Conservation (phyloP, 2,888 invertebrate genomes). For the Caenorhabditis sulstoni region DNA sequence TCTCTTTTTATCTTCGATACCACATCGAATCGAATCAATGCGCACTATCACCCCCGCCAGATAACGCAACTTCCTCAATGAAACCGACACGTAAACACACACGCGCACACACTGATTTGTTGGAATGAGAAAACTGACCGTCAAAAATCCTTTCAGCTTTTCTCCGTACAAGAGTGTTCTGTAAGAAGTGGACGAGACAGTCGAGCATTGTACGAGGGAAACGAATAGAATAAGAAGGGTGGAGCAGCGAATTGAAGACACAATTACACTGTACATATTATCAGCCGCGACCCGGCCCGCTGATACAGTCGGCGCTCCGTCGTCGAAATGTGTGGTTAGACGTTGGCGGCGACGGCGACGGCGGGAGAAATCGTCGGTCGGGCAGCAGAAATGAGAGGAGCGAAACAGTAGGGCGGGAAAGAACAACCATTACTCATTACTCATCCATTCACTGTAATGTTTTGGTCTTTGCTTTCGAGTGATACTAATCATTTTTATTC, state of each 20-base stretch:
- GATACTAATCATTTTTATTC: constrained; percentile 30
- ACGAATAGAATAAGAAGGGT: neutral
- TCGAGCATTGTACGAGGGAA: neutral
- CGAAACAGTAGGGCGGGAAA: constrained; percentile 57
- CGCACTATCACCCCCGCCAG: constrained; percentile 51
- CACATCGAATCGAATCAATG: constrained; percentile 48
- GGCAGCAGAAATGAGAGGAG: constrained; percentile 50
- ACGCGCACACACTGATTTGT: neutral
- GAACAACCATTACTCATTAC: constrained; percentile 58
- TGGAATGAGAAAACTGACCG: constrained; percentile 66
- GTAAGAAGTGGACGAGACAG: constrained; percentile 40
- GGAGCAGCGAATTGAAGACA: constrained; percentile 8
- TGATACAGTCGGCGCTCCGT: constrained; percentile 55
- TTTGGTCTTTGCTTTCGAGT: constrained; percentile 23
- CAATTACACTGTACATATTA: constrained; percentile 49
- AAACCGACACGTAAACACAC: neutral
- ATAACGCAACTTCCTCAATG: constrained; percentile 33
- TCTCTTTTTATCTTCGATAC: constrained; percentile 37
- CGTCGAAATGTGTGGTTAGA: constrained; percentile 54
- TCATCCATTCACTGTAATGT: constrained; percentile 55
- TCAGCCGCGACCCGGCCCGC: constrained; percentile 56
- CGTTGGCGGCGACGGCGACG: constrained; percentile 38
- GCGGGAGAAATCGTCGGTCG: constrained; percentile 41
- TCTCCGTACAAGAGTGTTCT: constrained; percentile 68
- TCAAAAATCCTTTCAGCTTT: constrained; percentile 70